Conservation (phyloP, 1,140 invertebrate species). For the Episyrphus balteatus region DNA sequence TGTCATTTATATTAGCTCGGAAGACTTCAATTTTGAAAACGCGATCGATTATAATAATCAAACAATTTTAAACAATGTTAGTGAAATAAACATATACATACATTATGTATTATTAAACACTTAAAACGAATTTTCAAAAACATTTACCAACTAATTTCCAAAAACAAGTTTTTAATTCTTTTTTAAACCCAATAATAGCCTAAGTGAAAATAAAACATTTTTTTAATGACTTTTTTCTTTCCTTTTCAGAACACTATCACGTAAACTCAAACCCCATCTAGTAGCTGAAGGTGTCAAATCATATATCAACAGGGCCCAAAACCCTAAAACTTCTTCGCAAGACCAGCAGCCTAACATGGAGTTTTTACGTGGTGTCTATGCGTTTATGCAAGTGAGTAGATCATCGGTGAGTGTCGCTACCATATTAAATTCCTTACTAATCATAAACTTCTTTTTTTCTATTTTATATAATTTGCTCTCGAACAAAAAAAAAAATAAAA, state of each 20-base stretch:
- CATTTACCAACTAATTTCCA: too few relatives aligned
- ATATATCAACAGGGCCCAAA: constrained; percentile 36
- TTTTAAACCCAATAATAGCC: too few relatives aligned
- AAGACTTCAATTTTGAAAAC: too few relatives aligned
- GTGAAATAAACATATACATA: too few relatives aligned
- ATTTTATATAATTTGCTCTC: constrained; percentile 20
- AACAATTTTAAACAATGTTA: too few relatives aligned
- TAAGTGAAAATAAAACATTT: too few relatives aligned
- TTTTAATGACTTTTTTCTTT: background rate
- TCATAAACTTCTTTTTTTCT: constrained; percentile 34
- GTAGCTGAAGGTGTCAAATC: constrained; percentile 36
- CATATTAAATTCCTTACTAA: constrained; percentile 35
- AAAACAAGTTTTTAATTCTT: too few relatives aligned
- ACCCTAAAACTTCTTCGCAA: constrained; percentile 31
- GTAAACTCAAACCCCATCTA: constrained; percentile 35
- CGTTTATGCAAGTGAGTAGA: constrained; percentile 41
- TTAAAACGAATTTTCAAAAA: too few relatives aligned
- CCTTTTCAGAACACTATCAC: constrained; percentile 25
- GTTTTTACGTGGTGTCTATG: constrained; percentile 39
- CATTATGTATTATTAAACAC: too few relatives aligned
- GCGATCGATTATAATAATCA: too few relatives aligned
- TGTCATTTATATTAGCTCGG: too few relatives aligned
- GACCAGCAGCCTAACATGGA: constrained; percentile 38
- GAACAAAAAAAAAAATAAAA: constrained; percentile 9
- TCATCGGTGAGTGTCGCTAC: constrained; percentile 38